Conservation (phyloP, 2,113 vertebrate species). For the Ctenodactylus gundi region DNA sequence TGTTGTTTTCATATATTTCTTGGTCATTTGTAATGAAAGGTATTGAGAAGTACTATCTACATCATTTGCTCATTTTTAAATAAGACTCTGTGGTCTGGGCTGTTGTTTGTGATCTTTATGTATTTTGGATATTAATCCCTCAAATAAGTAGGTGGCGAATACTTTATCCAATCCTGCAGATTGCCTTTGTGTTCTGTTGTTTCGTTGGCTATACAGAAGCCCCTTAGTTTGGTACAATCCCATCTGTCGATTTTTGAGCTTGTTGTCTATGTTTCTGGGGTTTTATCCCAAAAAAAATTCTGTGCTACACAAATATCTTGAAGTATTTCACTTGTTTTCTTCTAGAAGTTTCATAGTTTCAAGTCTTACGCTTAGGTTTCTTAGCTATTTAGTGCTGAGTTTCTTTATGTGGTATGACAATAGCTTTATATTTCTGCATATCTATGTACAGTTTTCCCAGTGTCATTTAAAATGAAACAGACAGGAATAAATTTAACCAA, state of each 20-base stretch:
- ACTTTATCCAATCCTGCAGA: background rate
- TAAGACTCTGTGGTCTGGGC: background rate
- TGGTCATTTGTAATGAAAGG: background rate
- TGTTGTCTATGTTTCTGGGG: background rate
- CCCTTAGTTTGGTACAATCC: background rate
- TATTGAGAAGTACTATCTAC: background rate
- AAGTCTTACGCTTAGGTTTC: background rate
- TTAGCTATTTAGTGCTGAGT: background rate
- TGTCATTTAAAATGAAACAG: background rate
- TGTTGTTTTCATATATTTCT: background rate
- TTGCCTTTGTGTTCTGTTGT: background rate
- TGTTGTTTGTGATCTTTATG: background rate
- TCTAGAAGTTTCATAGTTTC: background rate
- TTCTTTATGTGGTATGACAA: background rate
- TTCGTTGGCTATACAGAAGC: background rate
- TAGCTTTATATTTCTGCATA: background rate
- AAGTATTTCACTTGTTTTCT: background rate
- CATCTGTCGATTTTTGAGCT: background rate
- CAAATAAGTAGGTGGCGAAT: background rate
- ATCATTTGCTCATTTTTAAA: background rate
- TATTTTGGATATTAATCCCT: background rate
- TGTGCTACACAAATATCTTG: background rate
- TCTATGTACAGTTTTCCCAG: background rate
- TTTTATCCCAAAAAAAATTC: background rate
- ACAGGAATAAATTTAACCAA: background rate